phyloP scores from a whole-genome alignment of 2,113 vertebrate genomes.

The Phylloscopus trochilus region DNA sequence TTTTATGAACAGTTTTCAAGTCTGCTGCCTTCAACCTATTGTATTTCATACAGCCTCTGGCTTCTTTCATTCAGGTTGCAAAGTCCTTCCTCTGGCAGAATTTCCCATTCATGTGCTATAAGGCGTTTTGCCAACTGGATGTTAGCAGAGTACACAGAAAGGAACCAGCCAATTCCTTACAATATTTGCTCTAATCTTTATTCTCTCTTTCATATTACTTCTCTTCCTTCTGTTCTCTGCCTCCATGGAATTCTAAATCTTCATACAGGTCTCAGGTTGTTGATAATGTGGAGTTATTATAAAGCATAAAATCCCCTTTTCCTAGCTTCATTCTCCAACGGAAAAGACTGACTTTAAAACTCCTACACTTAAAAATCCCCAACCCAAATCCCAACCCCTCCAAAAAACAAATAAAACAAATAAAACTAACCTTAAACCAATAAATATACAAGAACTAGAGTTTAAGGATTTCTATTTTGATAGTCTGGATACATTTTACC shows the following conservation, averaged over 20 bases:
- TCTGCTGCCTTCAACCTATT: background rate
- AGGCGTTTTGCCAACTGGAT: slow-evolving; percentile 31
- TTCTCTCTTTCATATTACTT: slow-evolving; percentile 40
- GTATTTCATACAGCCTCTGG: background rate
- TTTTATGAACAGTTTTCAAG: background rate
- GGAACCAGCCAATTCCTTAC: slow-evolving; percentile 22
- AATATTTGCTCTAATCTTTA: slow-evolving; percentile 54
- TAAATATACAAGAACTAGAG: background rate
- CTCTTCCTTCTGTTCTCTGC: slow-evolving; percentile 1
- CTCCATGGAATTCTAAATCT: slow-evolving; percentile 37
- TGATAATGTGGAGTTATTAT: background rate
- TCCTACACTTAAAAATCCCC: background rate
- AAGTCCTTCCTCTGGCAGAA: slow-evolving; percentile 14
- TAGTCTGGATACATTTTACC: background rate
- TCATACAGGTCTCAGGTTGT: background rate
- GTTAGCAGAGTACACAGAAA: slow-evolving; percentile 49
- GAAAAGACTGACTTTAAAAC: background rate
- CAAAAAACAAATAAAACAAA: background rate
- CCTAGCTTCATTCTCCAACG: background rate
- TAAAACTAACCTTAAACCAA: background rate
- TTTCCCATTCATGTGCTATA: slow-evolving; percentile 33
- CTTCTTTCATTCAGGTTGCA: background rate
- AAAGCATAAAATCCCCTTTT: background rate
- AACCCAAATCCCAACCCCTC: background rate
- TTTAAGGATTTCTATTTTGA: background rate